Conservation (phyloP, 2,797 vertebrate species). For the Apogon talboti region DNA sequence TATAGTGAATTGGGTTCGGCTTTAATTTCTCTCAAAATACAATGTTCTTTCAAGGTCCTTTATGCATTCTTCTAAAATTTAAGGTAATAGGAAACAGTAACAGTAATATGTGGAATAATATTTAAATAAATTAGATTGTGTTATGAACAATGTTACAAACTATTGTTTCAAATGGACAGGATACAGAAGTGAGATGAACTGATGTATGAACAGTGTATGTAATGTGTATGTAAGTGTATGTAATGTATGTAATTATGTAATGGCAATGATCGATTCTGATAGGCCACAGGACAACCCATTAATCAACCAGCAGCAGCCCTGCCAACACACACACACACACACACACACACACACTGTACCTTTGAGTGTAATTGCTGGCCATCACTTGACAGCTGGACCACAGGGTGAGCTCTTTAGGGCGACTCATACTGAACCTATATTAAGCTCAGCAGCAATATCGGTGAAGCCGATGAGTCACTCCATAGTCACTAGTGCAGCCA, state of each 20-base stretch:
- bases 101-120: background rate
- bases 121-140: background rate
- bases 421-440: slow-evolving; percentile 48
- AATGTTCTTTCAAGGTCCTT: too few species aligned
- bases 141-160: too few species aligned
- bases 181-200: slow-evolving; percentile 4
- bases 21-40: too few species aligned
- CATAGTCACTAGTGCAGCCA: slow-evolving; percentile 24
- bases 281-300: slow-evolving; percentile 45
- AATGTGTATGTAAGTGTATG: too few species aligned
- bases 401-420: slow-evolving; percentile 32
- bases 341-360: slow-evolving; percentile 13
- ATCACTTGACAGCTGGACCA: slow-evolving; percentile 45
- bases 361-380: slow-evolving; percentile 53
- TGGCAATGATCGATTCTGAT: slow-evolving; percentile 56
- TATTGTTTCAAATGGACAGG: slow-evolving; percentile 1
- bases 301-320: slow-evolving; percentile 58
- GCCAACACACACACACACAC: slow-evolving; percentile 39
- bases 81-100: too few species aligned
- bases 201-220: too few species aligned
- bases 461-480: slow-evolving; percentile 39
- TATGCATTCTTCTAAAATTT: too few species aligned
- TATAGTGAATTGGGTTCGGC: too few species aligned
- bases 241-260: too few species aligned
- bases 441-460: slow-evolving; percentile 7